These are phyloP conservation scores for Lepidocyrtinus sp. DNA, from an alignment of 2,888 invertebrate genomes.

Conservation along the genomic window DNA sequence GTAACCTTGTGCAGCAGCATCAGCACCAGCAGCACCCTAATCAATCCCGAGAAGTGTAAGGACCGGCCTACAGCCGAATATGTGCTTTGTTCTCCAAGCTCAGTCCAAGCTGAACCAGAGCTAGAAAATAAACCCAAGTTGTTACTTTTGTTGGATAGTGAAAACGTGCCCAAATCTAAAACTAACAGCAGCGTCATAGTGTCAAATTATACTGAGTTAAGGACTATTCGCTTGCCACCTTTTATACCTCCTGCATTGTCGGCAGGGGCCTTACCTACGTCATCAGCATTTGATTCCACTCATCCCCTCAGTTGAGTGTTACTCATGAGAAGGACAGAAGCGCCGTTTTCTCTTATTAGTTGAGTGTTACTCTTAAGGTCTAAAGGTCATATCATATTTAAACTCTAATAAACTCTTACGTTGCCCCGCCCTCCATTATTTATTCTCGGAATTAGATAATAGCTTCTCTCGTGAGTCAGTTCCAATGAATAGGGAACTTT, in stretches of 20 bases:
- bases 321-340: not conserved
- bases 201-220: conserved; percentile 42
- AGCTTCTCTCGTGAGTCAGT: not conserved
- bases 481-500: not conserved
- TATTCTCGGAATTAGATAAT: not conserved
- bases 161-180: not conserved
- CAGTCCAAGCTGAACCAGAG: not conserved
- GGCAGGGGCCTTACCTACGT: not conserved
- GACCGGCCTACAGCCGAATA: conserved; percentile 29
- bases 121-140: not conserved
- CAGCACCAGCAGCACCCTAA: conserved; percentile 9
- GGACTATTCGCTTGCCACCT: conserved; percentile 43
- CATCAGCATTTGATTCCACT: not conserved
- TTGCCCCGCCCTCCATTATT: not conserved
- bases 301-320: conserved; percentile 45
- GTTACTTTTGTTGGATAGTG: conserved; percentile 19
- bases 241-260: not conserved
- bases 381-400: too few species aligned
- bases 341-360: not conserved
- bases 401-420: too few species aligned
- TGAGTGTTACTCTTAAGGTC: too few species aligned
- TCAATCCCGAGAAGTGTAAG: conserved; percentile 24
- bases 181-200: not conserved
- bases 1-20: not conserved
- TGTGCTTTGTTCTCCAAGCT: conserved; percentile 39